Conservation (phyloP, 2,113 vertebrate genomes). For the Oryzias woworae region DNA sequence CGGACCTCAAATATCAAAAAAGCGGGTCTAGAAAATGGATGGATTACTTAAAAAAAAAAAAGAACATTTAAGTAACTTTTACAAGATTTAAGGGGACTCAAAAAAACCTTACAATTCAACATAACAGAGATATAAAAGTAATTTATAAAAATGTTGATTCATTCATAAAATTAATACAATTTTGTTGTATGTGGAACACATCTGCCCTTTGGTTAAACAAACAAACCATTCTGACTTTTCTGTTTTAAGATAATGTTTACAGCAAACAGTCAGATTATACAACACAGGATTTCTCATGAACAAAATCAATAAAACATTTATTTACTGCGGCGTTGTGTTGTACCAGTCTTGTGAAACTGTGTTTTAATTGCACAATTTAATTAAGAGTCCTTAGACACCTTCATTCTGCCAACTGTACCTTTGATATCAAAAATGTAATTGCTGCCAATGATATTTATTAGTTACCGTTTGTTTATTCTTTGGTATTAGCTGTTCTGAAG, state of each 20-base stretch:
- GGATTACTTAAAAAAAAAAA: no score
- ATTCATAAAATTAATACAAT: neutral
- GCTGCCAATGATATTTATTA: neutral
- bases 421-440: neutral
- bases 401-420: neutral
- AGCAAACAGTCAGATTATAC: conserved; percentile 15
- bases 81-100: no score
- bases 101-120: no score
- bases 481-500: neutral
- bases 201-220: conserved; percentile 1
- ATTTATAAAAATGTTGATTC: no score
- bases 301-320: conserved; percentile 9
- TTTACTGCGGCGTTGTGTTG: neutral
- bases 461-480: neutral
- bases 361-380: conserved; percentile 8
- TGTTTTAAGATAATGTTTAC: conserved; percentile 4
- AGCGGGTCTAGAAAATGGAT: no score
- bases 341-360: neutral
- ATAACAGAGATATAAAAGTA: no score
- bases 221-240: conserved; percentile 1
- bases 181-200: conserved; percentile 1
- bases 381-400: neutral
- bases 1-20: no score
- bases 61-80: no score
- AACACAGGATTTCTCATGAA: conserved; percentile 28